Conservation (phyloP, 2,888 invertebrate genomes). For the Mellilla xanthometata region DNA sequence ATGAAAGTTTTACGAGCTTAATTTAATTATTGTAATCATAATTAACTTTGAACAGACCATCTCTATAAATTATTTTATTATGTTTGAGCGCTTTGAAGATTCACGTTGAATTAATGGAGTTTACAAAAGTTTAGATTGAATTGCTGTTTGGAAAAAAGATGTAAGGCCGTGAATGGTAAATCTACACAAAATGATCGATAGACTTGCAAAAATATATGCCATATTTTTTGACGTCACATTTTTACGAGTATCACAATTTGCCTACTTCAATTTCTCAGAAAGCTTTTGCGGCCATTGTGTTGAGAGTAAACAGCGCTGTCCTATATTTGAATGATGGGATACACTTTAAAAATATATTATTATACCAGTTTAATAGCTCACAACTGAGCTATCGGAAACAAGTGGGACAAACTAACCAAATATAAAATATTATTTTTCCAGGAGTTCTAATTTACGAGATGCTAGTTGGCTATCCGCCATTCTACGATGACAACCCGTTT, state of each 20-base stretch:
- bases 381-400: slow-evolving; percentile 1
- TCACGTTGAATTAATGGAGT: neutral
- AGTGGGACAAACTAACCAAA: no score
- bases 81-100: no score
- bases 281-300: slow-evolving; percentile 17
- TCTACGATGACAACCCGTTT: slow-evolving; percentile 98
- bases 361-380: neutral
- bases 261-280: slow-evolving; percentile 17
- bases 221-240: slow-evolving; percentile 7
- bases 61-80: slow-evolving; percentile 5
- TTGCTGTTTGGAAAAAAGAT: no score
- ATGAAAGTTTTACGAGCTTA: slow-evolving; percentile 1
- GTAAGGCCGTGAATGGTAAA: no score
- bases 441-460: slow-evolving; percentile 96
- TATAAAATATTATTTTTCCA: slow-evolving; percentile 57
- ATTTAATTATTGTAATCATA: slow-evolving; percentile 1
- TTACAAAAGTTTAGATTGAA: no score
- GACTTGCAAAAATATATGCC: neutral
- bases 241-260: slow-evolving; percentile 6
- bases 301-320: slow-evolving; percentile 7
- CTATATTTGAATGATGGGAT: slow-evolving; percentile 12
- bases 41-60: neutral
- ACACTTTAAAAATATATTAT: slow-evolving; percentile 3
- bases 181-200: no score
- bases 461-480: slow-evolving; percentile 96